Conservation (phyloP, 2,888 invertebrate species). For the Polylopha cassiicola region DNA sequence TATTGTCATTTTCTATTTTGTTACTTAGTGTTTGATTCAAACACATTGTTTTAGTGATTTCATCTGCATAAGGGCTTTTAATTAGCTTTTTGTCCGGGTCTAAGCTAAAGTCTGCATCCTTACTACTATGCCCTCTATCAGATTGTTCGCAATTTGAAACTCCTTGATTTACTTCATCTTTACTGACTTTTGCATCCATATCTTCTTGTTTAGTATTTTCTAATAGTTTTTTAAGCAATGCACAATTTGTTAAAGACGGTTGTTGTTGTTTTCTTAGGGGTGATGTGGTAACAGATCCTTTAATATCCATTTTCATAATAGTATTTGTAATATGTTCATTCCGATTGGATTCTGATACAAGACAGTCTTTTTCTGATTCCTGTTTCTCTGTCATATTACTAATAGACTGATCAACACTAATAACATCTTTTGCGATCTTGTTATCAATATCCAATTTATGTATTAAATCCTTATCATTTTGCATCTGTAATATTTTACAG, state of each 20-base stretch:
- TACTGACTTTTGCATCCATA: slow-evolving; percentile 39
- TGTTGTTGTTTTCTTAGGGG: slow-evolving; percentile 34
- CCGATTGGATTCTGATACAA: slow-evolving; percentile 7
- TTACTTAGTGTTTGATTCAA: slow-evolving; percentile 32
- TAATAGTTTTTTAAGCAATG: slow-evolving; percentile 62
- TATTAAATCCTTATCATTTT: slow-evolving; percentile 11
- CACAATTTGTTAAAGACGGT: slow-evolving; percentile 56
- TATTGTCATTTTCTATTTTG: slow-evolving; percentile 43
- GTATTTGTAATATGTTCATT: slow-evolving; percentile 12
- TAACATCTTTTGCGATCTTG: slow-evolving; percentile 11
- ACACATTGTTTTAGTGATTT: slow-evolving; percentile 34
- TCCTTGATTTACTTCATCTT: slow-evolving; percentile 31
- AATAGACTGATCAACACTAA: no score
- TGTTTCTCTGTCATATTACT: slow-evolving; percentile 10
- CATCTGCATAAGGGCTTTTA: slow-evolving; percentile 32
- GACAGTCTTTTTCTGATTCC: slow-evolving; percentile 3
- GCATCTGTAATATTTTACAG: slow-evolving; percentile 14
- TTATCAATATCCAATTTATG: not conserved
- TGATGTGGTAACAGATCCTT: slow-evolving; percentile 28
- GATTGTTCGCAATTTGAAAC: slow-evolving; percentile 32
- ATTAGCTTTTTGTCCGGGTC: slow-evolving; percentile 30
- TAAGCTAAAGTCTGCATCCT: slow-evolving; percentile 31
- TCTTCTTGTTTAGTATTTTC: slow-evolving; percentile 58
- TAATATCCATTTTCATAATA: slow-evolving; percentile 8
- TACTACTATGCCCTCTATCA: slow-evolving; percentile 29